Base-by-base conservation (phyloP, 2,797 vertebrate genomes). In the Chelmon rostratus region DNA sequence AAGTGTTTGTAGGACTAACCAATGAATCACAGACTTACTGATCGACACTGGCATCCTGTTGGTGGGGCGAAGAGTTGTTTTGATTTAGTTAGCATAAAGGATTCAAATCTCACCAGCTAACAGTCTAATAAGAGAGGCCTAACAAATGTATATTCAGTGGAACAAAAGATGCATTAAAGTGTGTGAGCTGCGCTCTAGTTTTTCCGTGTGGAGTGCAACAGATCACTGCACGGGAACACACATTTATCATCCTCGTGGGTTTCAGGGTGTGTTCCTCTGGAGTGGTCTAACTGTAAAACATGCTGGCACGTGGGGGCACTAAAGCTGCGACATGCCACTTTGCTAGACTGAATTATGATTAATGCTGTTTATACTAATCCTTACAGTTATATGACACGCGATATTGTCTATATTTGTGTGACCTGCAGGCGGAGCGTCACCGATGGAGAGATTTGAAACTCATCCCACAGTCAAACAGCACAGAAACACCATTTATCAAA, bases 361-460 rank as follows among this genome's bases (percentile, higher is more conserved):
- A 80, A 87, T 88, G 78, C 12, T 72, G 74, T 86, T 89, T 77
- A 15, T 13, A 44, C 35, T 44, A 0, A 33, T 68, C 38, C 33
- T 23, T 9, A 16, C 57, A 37, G 74, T 25, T 42, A 21, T 28
- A 47, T 53, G 53, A 58, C 57, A 65, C 11, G 61, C 5, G 2
- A 6, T 37, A 5, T 6, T 4, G 42, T 21, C 12, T 53, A 0
- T 72, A 50, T 85, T 72, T 79, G 68, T 56, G 76, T 59, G 76
- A 50, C 23, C 62, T 75, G 87, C 75, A 86, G 77, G 72, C 10
- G 31, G 69, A 82, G 83, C 80, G 18, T 83, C 83, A 58, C 79
- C 2, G 82, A 87, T 84, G 64, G 31, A 68, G 67, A 71, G 88
- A 86, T 85, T 76, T 76, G 65, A 73, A 71, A 52, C 68, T 46